Evolutionary conservation across 2,113 vertebrate species (phyloP).

Genomic region (Ochotona princeps): DNA sequence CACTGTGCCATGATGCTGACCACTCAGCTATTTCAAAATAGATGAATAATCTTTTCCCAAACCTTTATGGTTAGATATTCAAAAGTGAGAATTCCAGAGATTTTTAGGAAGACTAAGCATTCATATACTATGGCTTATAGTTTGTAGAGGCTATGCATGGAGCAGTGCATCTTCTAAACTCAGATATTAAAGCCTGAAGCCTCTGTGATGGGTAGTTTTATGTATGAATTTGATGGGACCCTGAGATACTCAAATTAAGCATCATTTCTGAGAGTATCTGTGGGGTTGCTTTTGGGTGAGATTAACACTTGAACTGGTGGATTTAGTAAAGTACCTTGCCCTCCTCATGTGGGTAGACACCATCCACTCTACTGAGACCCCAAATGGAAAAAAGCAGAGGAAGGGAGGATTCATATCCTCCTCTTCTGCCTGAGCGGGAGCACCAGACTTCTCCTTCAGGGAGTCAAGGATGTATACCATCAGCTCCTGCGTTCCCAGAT

Average conservation of each 20-base stretch:
- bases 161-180: not conserved
- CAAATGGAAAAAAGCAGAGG: not conserved
- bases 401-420: not conserved
- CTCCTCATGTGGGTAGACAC: not conserved
- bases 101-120: not conserved
- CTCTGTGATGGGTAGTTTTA: not conserved
- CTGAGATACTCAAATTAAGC: not conserved
- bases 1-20: no score
- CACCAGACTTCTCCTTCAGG: not conserved
- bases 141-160: not conserved
- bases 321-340: not conserved
- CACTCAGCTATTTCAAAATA: not conserved
- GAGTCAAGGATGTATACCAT: not conserved
- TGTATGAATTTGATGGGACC: not conserved
- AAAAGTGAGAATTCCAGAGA: not conserved
- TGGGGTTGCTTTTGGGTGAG: not conserved
- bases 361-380: no score
- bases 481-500: not conserved
- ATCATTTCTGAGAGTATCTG: not conserved
- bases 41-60: not conserved
- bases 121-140: not conserved
- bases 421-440: not conserved
- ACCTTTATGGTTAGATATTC: not conserved
- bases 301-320: not conserved
- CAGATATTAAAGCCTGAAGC: not conserved